Base-by-base conservation (phyloP, 2,888 invertebrate species). In the Cantharis nigra region DNA sequence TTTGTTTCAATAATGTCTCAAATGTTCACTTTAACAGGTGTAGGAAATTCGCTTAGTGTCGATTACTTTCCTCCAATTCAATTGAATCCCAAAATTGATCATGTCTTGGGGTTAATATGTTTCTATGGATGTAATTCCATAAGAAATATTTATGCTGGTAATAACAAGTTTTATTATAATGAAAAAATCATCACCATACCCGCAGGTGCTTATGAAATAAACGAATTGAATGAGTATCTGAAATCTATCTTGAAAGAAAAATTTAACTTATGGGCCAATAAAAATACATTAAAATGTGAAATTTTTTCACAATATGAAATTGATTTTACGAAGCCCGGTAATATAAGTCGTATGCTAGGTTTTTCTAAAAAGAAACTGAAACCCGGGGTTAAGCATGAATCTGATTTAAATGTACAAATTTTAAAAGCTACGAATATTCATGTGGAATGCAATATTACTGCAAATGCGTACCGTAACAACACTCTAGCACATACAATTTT, bases 141-240 rank as follows among this genome's bases (percentile, higher is more conserved):
- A 63, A 63, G 63, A n/a, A 63, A 63, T 63, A 63, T 63, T 14
- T 14, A n/a, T 16, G 63, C 11, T 1, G 63, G 63, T 1, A 72
- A 72, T 20, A 11, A 72, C 64, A 64, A 64, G 14, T 30, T 72
- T 28, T 30, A 72, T 65, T 64, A 49, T 18, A 20, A 65, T 18
- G 14, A 18, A 23, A 71, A 83, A 71, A 76, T 78, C 28, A 70
- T 85, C 13, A 78, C 67, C 13, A 81, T 86, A 71, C 85, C 85
- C 26, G 79, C 78, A 4, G 85, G 86, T 10, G 83, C 84, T n/a
- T 86, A 87, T 79, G 85, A 87, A 82, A 80, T 86, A 28, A 80
- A 82, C 20, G 83, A 85, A 81, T 82, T 86, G 26, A 81, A 82
- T 67, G 13, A 1, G 0, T 67, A 72, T 49, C 9, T 72, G 20